A percentile compares a stretch with the other conserved stretches of the same genome.
Evolutionary conservation across 2,113 vertebrate species (phyloP).

Genomic region (Scopus umbretta): DNA sequence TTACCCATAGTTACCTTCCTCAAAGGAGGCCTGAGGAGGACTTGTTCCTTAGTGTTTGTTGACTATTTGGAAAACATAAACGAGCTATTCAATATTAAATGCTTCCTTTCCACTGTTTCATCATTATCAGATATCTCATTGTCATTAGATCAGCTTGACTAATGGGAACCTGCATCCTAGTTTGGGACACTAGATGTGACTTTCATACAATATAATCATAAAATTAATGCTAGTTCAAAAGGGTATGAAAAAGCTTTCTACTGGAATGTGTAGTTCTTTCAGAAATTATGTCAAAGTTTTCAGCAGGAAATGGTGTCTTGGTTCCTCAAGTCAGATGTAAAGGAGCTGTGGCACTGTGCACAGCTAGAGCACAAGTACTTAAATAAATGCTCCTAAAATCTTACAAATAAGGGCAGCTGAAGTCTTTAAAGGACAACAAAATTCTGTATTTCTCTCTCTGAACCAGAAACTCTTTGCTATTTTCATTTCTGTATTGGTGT

Average conservation of each 20-base stretch:
- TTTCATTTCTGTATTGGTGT: neutral
- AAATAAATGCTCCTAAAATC: neutral
- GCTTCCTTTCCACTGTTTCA: neutral
- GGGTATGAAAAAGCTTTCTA: neutral
- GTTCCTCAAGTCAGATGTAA: neutral
- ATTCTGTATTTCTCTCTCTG: neutral
- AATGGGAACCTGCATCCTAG: neutral
- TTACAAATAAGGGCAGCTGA: neutral
- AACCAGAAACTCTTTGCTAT: neutral
- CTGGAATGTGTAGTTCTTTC: neutral
- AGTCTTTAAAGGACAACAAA: neutral
- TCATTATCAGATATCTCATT: neutral
- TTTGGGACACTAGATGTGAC: neutral
- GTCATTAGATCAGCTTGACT: slow-evolving; percentile 5
- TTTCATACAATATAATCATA: neutral
- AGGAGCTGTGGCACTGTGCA: neutral
- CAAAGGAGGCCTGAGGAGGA: neutral
- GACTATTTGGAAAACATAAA: neutral
- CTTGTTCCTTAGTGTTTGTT: neutral
- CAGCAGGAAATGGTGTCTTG: neutral
- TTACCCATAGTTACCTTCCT: neutral
- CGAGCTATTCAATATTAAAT: neutral
- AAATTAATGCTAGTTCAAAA: neutral
- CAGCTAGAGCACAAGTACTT: neutral
- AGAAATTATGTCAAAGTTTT: neutral